These are phyloP conservation scores for Clarias macrocephalus DNA, from an alignment of 2,113 vertebrate species.

Conservation along the genomic window DNA sequence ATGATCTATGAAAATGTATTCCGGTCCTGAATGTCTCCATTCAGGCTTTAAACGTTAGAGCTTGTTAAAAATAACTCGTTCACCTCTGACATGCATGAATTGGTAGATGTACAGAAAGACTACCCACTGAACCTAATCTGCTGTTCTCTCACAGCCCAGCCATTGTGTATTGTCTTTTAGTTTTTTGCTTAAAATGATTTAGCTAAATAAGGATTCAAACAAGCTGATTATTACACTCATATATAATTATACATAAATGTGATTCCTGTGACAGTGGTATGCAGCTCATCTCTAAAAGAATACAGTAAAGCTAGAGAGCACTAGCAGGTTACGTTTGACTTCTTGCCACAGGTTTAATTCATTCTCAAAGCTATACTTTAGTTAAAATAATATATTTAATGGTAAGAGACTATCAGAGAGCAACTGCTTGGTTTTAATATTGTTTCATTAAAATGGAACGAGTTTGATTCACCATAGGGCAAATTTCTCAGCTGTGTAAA, in stretches of 20 bases:
- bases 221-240: not conserved
- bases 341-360: not conserved
- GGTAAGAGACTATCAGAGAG: not conserved
- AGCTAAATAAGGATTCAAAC: not conserved
- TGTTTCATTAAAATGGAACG: slow-evolving; percentile 2
- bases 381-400: not conserved
- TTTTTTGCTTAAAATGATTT: not conserved
- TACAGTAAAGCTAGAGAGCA: not conserved
- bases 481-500: not conserved
- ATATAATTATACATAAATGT: not conserved
- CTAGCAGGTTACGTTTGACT: not conserved
- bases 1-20: not conserved
- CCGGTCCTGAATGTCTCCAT: not conserved
- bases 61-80: not conserved
- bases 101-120: not conserved
- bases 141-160: not conserved
- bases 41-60: not conserved
- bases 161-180: not conserved
- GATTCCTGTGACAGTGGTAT: not conserved
- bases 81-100: not conserved
- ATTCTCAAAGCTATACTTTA: not conserved
- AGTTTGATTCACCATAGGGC: not conserved
- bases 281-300: not conserved
- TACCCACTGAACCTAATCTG: not conserved
- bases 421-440: not conserved